These are phyloP conservation scores for Hyperoodon ampullatus DNA, from an alignment of 2,113 vertebrate genomes.

Conservation along the genomic window DNA sequence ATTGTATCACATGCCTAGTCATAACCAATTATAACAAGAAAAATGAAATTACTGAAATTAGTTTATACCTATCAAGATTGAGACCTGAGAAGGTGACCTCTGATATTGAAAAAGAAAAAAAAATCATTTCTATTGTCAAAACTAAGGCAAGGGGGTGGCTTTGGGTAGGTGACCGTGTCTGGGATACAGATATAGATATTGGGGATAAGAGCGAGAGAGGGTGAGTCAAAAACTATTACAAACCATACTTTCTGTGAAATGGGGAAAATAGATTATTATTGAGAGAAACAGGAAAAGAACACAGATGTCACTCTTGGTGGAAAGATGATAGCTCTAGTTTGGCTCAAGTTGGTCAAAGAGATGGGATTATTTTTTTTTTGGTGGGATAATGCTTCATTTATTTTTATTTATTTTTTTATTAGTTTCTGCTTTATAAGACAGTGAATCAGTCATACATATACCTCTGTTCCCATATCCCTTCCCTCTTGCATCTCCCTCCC, in stretches of 20 bases:
- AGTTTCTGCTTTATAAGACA: too few species aligned
- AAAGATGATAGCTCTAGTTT: slow-evolving; percentile 74
- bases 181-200: not conserved
- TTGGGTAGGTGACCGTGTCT: not conserved
- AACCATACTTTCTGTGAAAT: slow-evolving; percentile 35
- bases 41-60: slow-evolving; percentile 13
- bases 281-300: slow-evolving; percentile 71
- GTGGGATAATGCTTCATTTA: too few species aligned
- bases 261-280: slow-evolving; percentile 60
- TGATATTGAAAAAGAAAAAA: not conserved
- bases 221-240: slow-evolving; percentile 61
- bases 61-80: not conserved
- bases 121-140: not conserved
- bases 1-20: not conserved
- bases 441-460: too few species aligned
- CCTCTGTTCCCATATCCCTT: too few species aligned
- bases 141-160: not conserved
- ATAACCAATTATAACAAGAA: not conserved
- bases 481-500: too few species aligned
- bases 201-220: not conserved
- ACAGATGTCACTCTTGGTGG: slow-evolving; percentile 65
- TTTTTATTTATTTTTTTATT: too few species aligned
- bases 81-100: not conserved
- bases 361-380: slow-evolving; percentile 15
- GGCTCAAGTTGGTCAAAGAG: slow-evolving; percentile 39